Conservation (phyloP, 2,888 invertebrate genomes). For the Vandiemenella viatica region DNA sequence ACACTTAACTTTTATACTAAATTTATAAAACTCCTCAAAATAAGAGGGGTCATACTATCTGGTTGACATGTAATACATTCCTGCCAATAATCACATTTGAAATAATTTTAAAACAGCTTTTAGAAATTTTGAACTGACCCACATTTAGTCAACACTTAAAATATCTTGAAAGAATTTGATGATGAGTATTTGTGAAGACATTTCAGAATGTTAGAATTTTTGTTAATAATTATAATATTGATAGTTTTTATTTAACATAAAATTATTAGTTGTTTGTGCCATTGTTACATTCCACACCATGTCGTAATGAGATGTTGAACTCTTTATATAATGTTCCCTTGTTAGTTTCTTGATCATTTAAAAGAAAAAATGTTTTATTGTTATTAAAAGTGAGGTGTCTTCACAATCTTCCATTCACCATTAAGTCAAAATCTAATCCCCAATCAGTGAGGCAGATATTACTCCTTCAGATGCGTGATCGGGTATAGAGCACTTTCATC, state of each 20-base stretch:
- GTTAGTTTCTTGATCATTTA: slow-evolving; percentile 1
- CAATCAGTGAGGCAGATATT: slow-evolving; percentile 11
- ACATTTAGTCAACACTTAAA: slow-evolving; percentile 5
- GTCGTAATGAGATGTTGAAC: slow-evolving; percentile 4
- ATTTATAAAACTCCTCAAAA: too few species aligned
- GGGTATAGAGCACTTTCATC: slow-evolving; percentile 15
- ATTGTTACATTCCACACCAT: slow-evolving; percentile 13
- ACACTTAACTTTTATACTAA: too few species aligned
- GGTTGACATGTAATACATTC: too few species aligned
- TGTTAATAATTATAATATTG: slow-evolving; percentile 5
- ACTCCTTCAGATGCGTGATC: slow-evolving; percentile 15
- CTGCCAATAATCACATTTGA: too few species aligned
- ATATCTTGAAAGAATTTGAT: slow-evolving; percentile 16
- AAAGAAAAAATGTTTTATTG: neutral
- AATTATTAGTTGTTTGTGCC: slow-evolving; percentile 5
- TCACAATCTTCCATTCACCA: slow-evolving; percentile 8
- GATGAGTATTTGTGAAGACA: slow-evolving; percentile 8
- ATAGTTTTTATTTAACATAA: slow-evolving; percentile 4
- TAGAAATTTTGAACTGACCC: neutral
- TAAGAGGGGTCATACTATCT: too few species aligned
- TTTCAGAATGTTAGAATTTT: too few species aligned
- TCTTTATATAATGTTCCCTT: slow-evolving; percentile 1
- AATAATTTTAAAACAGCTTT: neutral
- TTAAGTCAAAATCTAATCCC: neutral
- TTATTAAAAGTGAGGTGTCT: slow-evolving; percentile 12